Percentiles rank a stretch among this genome's conserved stretches.
phyloP scores from a whole-genome alignment of 1,140 invertebrate genomes.

The Papilio helenus region DNA sequence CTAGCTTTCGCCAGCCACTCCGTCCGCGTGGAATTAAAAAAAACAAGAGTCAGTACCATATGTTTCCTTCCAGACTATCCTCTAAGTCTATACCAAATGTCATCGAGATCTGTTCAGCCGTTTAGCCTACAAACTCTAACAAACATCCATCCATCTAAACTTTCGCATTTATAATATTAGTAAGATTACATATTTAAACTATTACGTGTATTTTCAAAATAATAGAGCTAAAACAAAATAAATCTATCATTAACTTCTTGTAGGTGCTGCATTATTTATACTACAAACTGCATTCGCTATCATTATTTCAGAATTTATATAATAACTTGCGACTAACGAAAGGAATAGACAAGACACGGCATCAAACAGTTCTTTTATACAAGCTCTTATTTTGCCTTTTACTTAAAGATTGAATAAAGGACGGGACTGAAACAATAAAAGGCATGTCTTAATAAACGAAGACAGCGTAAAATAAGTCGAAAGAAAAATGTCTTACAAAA shows the following conservation, averaged over 20 bases:
- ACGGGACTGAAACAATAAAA: slow-evolving; percentile 27
- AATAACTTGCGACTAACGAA: background rate
- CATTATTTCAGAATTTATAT: slow-evolving; percentile 25
- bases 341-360: slow-evolving; percentile 6
- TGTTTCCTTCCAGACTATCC: no score
- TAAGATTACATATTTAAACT: no score
- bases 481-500: background rate
- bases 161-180: no score
- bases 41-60: no score
- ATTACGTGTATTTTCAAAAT: background rate
- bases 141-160: no score
- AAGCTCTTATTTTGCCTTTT: slow-evolving; percentile 24
- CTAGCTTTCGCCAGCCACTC: no score
- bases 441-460: slow-evolving; percentile 32
- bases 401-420: slow-evolving; percentile 32
- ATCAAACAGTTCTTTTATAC: slow-evolving; percentile 29
- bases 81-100: no score
- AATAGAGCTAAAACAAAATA: background rate
- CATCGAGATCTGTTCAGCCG: no score
- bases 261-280: background rate
- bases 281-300: background rate
- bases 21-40: no score
- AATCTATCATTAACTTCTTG: background rate
- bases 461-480: background rate
- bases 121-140: no score